Base-by-base conservation (phyloP, 2,888 invertebrate genomes). In the Lasioglossum oenotherae region DNA sequence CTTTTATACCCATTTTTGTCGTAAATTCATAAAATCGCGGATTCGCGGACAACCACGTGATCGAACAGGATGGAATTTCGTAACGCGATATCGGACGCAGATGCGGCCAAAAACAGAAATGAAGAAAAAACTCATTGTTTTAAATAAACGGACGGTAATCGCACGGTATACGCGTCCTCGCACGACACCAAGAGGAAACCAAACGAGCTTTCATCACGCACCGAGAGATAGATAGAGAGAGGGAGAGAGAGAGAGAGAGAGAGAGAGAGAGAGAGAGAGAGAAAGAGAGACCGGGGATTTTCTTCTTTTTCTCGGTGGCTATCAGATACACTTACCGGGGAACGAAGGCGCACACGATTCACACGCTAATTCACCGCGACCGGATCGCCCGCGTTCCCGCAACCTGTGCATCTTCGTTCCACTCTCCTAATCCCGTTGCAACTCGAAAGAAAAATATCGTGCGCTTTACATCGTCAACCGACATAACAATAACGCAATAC, bases 331-430 rank as follows among this genome's bases (percentile, higher is more conserved):
- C 69, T 82, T 72, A 80, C 75, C 38, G 73, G 74, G 64, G 80
- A 80, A 80, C 64, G 84, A 82, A 85, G 74, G 46, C 12, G 44
- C 69, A 38, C 74, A 77, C 75, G 87, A 79, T 89, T 89, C 86
- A 80, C 86, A 89, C 89, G 84, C 84, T 90, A 89, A 90, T 90
- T 89, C 85, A 72, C 85, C 67, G 71, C 46, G 75, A 69, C 49
- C 75, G 80, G 38, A 81, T 80, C 81, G 76, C 71, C 71, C 64
- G 78, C 78, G 72, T 88, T 84, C 82, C 82, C 79, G 80, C 87
- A 87, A 44, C 82, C 81, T 89, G 81, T 82, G 69, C 78, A 73
- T 77, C 60, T 46, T 49, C 87, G 85, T 90, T 88, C 90, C 88
- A 90, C 84, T 88, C 85, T 87, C 78, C 88, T 86, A 86, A 88